A percentile compares a stretch with the other conserved stretches of the same genome.
Conservation (phyloP, 2,888 invertebrate species). For the Perizoma flavofasciatum region DNA sequence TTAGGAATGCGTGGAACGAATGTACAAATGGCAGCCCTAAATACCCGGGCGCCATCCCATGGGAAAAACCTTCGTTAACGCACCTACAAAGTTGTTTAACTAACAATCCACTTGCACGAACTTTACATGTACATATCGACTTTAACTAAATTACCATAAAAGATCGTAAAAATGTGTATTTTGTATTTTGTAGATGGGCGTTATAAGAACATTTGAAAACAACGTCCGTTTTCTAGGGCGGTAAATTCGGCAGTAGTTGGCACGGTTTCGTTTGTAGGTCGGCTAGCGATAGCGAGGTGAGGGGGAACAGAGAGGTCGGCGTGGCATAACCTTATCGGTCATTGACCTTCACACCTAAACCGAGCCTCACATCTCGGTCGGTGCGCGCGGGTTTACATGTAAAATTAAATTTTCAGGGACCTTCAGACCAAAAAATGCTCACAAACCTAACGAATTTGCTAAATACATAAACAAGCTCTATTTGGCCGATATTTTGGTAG, state of each 20-base stretch:
- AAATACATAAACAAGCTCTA: slow-evolving; percentile 39
- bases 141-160: slow-evolving; percentile 12
- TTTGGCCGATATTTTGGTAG: slow-evolving; percentile 36
- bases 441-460: slow-evolving; percentile 43
- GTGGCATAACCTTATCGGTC: slow-evolving; percentile 79
- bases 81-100: slow-evolving; percentile 18
- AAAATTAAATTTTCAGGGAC: slow-evolving; percentile 58
- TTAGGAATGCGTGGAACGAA: slow-evolving; percentile 24
- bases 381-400: slow-evolving; percentile 54
- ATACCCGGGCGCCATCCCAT: slow-evolving; percentile 30
- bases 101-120: slow-evolving; percentile 12
- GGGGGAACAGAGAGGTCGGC: slow-evolving; percentile 65
- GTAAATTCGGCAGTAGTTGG: slow-evolving; percentile 46
- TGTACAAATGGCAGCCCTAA: slow-evolving; percentile 30
- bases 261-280: slow-evolving; percentile 56
- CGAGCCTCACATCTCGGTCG: slow-evolving; percentile 77
- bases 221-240: slow-evolving; percentile 27
- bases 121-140: not conserved
- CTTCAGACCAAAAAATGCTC: slow-evolving; percentile 44
- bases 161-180: slow-evolving; percentile 5
- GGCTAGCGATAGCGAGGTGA: slow-evolving; percentile 57
- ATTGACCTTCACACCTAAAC: slow-evolving; percentile 81
- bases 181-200: not conserved
- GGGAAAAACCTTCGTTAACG: slow-evolving; percentile 33
- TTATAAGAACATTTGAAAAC: slow-evolving; percentile 13